Conservation (phyloP, 2,797 vertebrate genomes). For the Sciurus carolinensis region DNA sequence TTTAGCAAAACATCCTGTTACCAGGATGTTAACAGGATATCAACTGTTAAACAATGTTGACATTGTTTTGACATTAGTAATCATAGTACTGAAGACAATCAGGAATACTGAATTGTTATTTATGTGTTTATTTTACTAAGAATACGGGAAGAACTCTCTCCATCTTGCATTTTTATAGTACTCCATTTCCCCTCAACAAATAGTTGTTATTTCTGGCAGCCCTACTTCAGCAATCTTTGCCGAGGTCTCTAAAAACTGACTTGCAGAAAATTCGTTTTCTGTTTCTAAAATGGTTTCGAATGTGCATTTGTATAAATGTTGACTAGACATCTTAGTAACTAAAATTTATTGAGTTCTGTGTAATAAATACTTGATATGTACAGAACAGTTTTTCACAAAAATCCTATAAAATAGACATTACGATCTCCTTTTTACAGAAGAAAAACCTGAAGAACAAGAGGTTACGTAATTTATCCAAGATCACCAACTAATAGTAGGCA, state of each 20-base stretch:
- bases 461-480: not conserved
- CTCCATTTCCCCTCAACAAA: not conserved
- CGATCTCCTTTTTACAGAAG: conserved; percentile 49
- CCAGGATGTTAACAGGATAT: not conserved
- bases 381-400: conserved; percentile 35
- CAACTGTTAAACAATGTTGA: not conserved
- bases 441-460: not conserved
- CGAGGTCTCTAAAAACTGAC: conserved; percentile 29
- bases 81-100: not conserved
- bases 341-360: not conserved
- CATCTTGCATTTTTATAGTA: not conserved
- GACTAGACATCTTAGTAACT: conserved; percentile 2
- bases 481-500: not conserved
- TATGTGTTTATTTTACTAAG: conserved; percentile 27
- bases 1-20: not conserved
- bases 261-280: conserved; percentile 50
- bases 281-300: conserved; percentile 31
- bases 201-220: conserved; percentile 23
- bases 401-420: not conserved
- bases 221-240: conserved; percentile 18
- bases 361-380: not conserved
- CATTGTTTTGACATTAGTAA: not conserved
- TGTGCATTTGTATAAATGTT: not conserved
- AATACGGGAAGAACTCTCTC: not conserved
- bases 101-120: not conserved